phyloP scores from a whole-genome alignment of 2,888 invertebrate species.

The Trachelus tabidus region DNA sequence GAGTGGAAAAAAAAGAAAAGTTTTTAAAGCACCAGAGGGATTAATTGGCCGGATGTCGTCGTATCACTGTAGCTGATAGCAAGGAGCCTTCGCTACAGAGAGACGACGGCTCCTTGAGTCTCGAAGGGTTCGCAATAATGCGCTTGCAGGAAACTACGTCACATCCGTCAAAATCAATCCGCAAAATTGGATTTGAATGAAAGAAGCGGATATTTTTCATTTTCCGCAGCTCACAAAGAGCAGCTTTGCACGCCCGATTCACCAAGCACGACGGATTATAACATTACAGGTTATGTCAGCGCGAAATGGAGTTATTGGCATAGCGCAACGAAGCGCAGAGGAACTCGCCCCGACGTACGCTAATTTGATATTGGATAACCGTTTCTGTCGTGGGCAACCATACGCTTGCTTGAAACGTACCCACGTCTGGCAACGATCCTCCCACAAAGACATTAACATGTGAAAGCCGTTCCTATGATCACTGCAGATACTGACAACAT shows the following conservation, averaged over 20 bases:
- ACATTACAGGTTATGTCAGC: conserved; percentile 24
- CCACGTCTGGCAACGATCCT: conserved; percentile 5
- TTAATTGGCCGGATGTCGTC: not conserved
- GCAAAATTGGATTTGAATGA: conserved; percentile 4
- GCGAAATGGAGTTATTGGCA: conserved; percentile 7
- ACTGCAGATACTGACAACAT: no score
- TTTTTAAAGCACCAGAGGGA: not conserved
- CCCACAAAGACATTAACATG: conserved; percentile 18
- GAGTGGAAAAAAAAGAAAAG: not conserved
- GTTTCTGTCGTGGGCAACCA: conserved; percentile 21
- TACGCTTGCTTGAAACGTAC: not conserved
- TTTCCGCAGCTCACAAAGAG: conserved; percentile 5
- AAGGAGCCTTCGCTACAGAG: not conserved
- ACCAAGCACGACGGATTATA: conserved; percentile 25
- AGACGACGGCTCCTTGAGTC: not conserved
- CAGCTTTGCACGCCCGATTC: conserved; percentile 1
- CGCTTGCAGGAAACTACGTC: not conserved
- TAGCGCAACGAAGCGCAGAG: conserved; percentile 19
- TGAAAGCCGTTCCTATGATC: conserved; percentile 3
- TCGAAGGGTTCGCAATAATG: not conserved
- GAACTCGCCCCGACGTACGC: conserved; percentile 35
- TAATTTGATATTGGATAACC: conserved; percentile 43
- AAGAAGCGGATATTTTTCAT: conserved; percentile 4
- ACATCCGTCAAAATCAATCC: not conserved
- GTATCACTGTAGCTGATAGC: not conserved